Percentiles rank a stretch among this genome's conserved stretches.
phyloP scores from a whole-genome alignment of 2,888 invertebrate species.

The Plebejus argus region DNA sequence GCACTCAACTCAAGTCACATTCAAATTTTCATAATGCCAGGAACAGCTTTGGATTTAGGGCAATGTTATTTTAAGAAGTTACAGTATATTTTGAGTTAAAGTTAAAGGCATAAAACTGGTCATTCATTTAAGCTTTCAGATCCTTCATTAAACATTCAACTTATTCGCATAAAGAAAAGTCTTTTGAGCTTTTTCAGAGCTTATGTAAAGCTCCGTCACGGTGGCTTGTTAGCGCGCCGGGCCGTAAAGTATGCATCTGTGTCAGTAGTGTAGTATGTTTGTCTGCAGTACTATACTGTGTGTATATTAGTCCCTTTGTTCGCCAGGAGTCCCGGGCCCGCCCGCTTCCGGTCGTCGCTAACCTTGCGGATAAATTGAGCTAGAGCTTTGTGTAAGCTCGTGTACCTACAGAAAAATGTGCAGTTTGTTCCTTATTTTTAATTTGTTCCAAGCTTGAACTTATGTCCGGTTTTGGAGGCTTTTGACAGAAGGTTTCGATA shows the following conservation, averaged over 20 bases:
- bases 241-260: conserved; percentile 6
- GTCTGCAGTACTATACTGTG: not conserved
- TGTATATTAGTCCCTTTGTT: conserved; percentile 14
- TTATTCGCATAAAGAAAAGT: not conserved
- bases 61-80: not conserved
- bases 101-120: not conserved
- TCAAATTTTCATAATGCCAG: not conserved
- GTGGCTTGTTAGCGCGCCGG: not conserved
- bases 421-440: not conserved
- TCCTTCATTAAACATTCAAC: too few species aligned
- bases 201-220: not conserved
- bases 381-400: not conserved
- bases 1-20: not conserved
- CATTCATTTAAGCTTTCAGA: not conserved
- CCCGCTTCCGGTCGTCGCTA: conserved; percentile 1
- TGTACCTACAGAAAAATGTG: not conserved
- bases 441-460: not conserved
- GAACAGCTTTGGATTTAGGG: not conserved
- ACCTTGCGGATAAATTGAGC: conserved; percentile 11
- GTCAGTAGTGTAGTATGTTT: not conserved
- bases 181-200: not conserved
- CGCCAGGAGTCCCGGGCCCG: conserved; percentile 2
- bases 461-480: not conserved
- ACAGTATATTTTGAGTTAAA: not conserved
- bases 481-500: too few species aligned